Evolutionary conservation across 2,888 invertebrate genomes (phyloP), one percentile per base, ranked within the genome.

Genomic region (Synanthedon formicaeformis): DNA sequence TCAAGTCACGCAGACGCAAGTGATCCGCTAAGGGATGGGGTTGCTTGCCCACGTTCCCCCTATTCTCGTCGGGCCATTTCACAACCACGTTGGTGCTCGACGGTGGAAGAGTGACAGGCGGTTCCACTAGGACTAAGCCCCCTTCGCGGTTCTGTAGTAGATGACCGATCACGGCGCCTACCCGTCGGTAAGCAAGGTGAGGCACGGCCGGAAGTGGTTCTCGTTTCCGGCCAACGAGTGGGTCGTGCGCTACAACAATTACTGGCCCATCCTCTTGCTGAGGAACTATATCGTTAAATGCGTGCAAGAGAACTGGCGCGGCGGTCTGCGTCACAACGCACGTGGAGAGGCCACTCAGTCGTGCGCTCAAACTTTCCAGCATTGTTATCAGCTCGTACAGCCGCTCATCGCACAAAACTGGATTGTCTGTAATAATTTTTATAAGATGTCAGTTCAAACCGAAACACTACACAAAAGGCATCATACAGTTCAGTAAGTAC

Each of bases 361-460:
- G 91, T 2, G 94, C 92, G 66, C 93, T 92, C 68, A 93, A 89
- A 40, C 89, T 91, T 68, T 92, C 92, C 81, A 94, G 88, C 54
- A 91, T 88, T 0, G 91, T 90, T 60, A 91, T 90, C 59, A 94
- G 84, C 75, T 93, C 93, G 59, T 91, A 91, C 54, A 94, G 78
- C 10, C 90, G 90, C 53, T 92, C 91, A 71, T 93, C 93, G 73
- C 95, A 95, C 59, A 94, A 80, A 55, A 95, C 92, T 51, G 95
- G 95, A 80, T 95, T 95, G 72, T 93, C 95, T 95, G 88, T 1
- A 88, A 89, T 41, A 34, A 34, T 34, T 6, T 34, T 10, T 8
- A 34, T 34, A 2, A 27, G 34, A 16, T 2, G 34, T 34, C 34
- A 34, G 10, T 34, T 23, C 14, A 50, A 3, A 41, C 40, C 13